A percentile compares a stretch with the other conserved stretches of the same genome.
phyloP scores from a whole-genome alignment of 2,888 invertebrate genomes.

The Amblyjoppa fuscipennis region DNA sequence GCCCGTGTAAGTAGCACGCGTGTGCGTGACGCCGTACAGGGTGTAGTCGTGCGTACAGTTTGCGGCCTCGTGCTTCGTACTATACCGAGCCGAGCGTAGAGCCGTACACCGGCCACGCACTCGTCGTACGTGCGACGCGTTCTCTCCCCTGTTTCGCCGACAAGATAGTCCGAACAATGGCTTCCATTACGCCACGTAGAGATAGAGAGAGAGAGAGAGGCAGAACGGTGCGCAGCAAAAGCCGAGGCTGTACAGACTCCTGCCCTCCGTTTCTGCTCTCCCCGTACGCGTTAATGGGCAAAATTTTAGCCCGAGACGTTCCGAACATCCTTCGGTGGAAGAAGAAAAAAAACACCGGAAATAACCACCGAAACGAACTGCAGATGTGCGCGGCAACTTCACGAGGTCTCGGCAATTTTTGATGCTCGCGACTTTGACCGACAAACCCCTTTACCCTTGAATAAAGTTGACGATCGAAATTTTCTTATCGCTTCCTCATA shows the following conservation, averaged over 20 bases:
- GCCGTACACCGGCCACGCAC: conserved; percentile 64
- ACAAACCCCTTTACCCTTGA: too few species aligned
- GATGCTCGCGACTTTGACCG: too few species aligned
- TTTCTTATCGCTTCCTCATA: too few species aligned
- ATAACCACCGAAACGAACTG: neutral
- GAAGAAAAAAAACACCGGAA: neutral
- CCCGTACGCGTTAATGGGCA: conserved; percentile 81
- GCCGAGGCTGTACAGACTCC: conserved; percentile 7
- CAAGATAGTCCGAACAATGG: conserved; percentile 83
- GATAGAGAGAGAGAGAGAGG: too few species aligned
- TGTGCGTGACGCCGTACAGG: conserved; percentile 40
- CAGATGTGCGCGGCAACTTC: neutral
- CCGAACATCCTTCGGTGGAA: neutral
- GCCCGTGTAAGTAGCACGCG: conserved; percentile 29
- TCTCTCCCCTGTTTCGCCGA: conserved; percentile 59
- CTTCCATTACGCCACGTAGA: conserved; percentile 79
- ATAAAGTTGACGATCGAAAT: too few species aligned
- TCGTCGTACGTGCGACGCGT: conserved; percentile 43
- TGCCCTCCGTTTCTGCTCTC: conserved; percentile 8
- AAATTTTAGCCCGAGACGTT: conserved; percentile 59
- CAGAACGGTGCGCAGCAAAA: conserved; percentile 71
- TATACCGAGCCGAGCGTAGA: neutral
- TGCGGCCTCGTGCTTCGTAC: conserved; percentile 64
- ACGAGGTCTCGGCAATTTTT: too few species aligned
- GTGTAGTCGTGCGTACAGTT: conserved; percentile 33